Conservation (phyloP, 1,140 invertebrate genomes). For the Leptopilina boulardi region DNA sequence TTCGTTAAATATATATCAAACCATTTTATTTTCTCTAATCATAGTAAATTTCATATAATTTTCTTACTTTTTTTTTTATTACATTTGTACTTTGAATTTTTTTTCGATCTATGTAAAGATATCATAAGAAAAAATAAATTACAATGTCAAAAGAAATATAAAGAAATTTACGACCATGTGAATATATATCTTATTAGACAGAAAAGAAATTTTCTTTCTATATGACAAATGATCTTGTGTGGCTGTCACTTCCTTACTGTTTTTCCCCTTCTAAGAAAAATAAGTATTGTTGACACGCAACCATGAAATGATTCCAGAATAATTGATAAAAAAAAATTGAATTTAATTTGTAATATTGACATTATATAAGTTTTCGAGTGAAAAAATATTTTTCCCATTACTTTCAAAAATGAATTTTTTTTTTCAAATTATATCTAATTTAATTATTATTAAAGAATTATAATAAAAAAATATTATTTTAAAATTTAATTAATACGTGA, state of each 20-base stretch:
- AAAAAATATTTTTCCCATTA: no score
- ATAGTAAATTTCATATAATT: no score
- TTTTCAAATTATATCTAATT: no score
- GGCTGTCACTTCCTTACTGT: conserved; percentile 1
- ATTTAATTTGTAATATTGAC: not conserved
- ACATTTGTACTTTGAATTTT: not conserved
- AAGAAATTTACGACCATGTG: not conserved
- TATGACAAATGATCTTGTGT: conserved; percentile 9
- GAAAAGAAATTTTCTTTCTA: conserved; percentile 11
- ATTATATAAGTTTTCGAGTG: not conserved
- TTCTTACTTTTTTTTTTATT: no score
- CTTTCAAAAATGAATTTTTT: no score
- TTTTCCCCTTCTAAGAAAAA: conserved; percentile 12
- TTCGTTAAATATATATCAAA: no score
- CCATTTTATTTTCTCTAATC: no score
- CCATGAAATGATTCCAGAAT: not conserved
- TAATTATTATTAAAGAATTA: no score
- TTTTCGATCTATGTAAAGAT: not conserved
- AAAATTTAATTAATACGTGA: no score
- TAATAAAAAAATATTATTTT: no score
- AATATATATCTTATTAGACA: conserved; percentile 24
- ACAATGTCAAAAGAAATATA: conserved; percentile 19
- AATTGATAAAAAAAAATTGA: not conserved
- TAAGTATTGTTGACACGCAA: not conserved
- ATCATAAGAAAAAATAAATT: conserved; percentile 9